Conservation (phyloP, 2,113 vertebrate species). For the Hippocampus abdominalis region DNA sequence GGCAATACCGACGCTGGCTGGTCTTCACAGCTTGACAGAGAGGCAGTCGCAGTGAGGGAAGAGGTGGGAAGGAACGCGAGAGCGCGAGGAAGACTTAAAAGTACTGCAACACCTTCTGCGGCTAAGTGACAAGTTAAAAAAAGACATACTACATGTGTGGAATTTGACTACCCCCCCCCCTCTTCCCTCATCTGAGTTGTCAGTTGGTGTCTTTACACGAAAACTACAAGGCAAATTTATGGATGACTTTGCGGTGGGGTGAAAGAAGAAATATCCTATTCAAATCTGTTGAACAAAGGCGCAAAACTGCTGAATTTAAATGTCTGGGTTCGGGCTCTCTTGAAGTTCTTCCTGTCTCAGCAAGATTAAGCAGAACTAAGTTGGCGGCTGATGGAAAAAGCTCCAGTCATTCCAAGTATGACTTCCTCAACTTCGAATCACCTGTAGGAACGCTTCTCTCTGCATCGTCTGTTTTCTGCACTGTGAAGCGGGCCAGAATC, state of each 20-base stretch:
- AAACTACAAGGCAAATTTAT: neutral
- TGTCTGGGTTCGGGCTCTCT: neutral
- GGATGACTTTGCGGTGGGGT: neutral
- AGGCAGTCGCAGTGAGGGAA: conserved; percentile 25
- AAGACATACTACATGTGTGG: neutral
- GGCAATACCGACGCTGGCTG: conserved; percentile 13
- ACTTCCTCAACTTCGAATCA: neutral
- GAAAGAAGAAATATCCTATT: neutral
- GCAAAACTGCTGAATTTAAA: neutral
- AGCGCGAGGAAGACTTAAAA: neutral
- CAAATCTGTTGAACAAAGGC: neutral
- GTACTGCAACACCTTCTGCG: neutral
- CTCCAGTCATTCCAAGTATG: neutral
- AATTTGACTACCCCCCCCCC: neutral
- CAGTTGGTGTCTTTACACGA: neutral
- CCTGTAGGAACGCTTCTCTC: neutral
- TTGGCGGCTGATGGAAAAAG: neutral
- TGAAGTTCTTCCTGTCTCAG: neutral
- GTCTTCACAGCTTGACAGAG: conserved; percentile 58
- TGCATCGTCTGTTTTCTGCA: neutral
- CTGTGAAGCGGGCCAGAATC: neutral
- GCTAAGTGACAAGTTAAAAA: neutral
- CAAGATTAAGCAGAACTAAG: neutral
- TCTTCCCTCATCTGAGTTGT: neutral
- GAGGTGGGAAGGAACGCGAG: neutral